phyloP scores from a whole-genome alignment of 2,797 vertebrate genomes.

The Manis crassicaudata region DNA sequence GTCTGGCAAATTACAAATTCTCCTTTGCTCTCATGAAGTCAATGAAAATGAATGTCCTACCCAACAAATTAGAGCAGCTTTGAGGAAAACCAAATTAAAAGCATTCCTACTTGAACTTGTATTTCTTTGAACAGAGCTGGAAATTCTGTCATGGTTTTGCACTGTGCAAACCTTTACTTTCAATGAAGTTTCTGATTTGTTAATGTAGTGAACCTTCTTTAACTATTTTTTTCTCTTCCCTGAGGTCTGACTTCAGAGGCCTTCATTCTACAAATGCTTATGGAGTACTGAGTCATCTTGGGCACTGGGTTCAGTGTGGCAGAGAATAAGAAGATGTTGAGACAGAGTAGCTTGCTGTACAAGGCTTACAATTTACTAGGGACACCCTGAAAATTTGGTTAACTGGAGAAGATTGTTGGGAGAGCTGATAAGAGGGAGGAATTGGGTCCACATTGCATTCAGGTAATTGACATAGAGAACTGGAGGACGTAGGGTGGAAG shows the following conservation, averaged over 20 bases:
- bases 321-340: not conserved
- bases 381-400: not conserved
- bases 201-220: not conserved
- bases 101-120: not conserved
- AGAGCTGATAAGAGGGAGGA: not conserved
- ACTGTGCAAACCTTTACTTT: constrained; percentile 15
- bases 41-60: constrained; percentile 23
- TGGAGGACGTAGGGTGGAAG: not conserved
- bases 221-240: not conserved
- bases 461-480: not conserved
- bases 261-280: constrained; percentile 1
- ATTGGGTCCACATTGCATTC: not conserved
- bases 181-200: constrained; percentile 18
- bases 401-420: not conserved
- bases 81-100: constrained; percentile 3
- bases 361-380: not conserved
- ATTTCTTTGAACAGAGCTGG: constrained; percentile 52
- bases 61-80: not conserved
- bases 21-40: not conserved
- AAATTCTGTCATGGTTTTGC: constrained; percentile 36
- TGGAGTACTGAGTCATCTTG: not conserved
- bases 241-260: not conserved
- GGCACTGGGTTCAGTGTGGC: not conserved
- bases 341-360: not conserved
- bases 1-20: not conserved